Percentiles rank a stretch among this genome's conserved stretches.
These are phyloP conservation scores for Ennomos quercinarius DNA, from an alignment of 2,888 invertebrate genomes.

Conservation along the genomic window DNA sequence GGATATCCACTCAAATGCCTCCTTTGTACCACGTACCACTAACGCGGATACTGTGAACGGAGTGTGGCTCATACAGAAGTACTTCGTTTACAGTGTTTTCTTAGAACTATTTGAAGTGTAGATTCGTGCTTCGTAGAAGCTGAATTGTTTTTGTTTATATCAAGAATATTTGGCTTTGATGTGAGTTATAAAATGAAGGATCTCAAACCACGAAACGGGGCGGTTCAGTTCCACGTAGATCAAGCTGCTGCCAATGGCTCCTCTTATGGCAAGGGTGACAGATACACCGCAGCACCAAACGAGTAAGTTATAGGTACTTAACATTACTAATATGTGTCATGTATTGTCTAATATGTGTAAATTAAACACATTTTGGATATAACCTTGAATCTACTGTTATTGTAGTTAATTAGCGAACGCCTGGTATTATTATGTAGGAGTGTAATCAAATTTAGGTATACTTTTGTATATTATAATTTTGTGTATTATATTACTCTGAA, in stretches of 20 bases:
- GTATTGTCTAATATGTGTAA: too few species aligned
- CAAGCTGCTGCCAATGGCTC: conserved; percentile 59
- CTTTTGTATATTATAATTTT: too few species aligned
- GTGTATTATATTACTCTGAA: too few species aligned
- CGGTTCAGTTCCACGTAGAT: conserved; percentile 46
- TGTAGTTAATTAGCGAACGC: conserved; percentile 9
- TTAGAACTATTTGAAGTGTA: conserved; percentile 19
- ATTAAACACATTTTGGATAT: neutral
- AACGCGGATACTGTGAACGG: conserved; percentile 38
- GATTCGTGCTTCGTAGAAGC: conserved; percentile 1
- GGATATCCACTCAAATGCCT: conserved; percentile 71
- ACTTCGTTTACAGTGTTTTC: conserved; percentile 33
- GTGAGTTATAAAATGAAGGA: conserved; percentile 65
- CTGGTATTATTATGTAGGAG: conserved; percentile 13
- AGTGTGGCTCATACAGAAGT: conserved; percentile 31
- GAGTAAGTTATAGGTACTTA: conserved; percentile 67
- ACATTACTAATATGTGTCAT: too few species aligned
- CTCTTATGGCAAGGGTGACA: conserved; percentile 77
- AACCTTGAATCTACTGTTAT: conserved; percentile 28
- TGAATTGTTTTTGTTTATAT: too few species aligned
- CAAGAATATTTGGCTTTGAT: conserved; percentile 27
- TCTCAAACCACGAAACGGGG: conserved; percentile 63
- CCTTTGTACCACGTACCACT: conserved; percentile 62
- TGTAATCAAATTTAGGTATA: neutral
- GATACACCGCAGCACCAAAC: conserved; percentile 78